Base-by-base conservation (phyloP, 2,888 invertebrate species). In the Nycteola revayana region DNA sequence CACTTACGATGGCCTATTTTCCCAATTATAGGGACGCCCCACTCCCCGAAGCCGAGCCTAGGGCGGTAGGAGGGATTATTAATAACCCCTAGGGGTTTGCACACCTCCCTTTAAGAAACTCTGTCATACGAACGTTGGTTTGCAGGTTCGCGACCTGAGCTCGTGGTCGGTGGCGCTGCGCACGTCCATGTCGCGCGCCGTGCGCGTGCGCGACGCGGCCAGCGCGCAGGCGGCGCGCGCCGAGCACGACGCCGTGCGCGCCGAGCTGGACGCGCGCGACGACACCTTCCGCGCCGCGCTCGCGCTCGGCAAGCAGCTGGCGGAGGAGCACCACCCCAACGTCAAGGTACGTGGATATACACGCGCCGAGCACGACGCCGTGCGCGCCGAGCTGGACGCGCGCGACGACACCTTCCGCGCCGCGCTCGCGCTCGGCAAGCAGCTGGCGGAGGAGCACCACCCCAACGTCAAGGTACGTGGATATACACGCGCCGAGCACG, bases 171-270 rank as follows among this genome's bases (percentile, higher is more conserved):
- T 93, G 7, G 92, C 94, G 35, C 87, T 97, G 7, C 92, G 96
- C 44, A 93, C 95, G 0, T 91, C 93, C 7, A 94, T 94, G 65
- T 89, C 97, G 2, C 94, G 96, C 59, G 95, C 96, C 0, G 96
- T 97, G 82, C 98, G 98, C 83, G 93, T 95, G 14, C 90, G 98
- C 18, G 98, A 98, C 78, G 96, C 96, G 4, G 94, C 93, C 2
- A 98, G 98, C 74, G 95, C 97, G 0, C 93, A 95, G 61, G 92
- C 92, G 1, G 98, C 98, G 98, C 95, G 98, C 38, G 94, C 93
- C 20, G 98, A 98, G 74, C 98, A 96, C 71, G 93, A 94, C 45
- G 96, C 96, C 77, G 95, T 95, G 70, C 86, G 97, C 4, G 94
- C 95, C 40, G 93, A 85, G 0, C 96, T 97, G 82, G 98, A 98